Evolutionary conservation across 2,113 vertebrate genomes (phyloP), one percentile per base, ranked within the genome.

Genomic region (Clupea harengus): DNA sequence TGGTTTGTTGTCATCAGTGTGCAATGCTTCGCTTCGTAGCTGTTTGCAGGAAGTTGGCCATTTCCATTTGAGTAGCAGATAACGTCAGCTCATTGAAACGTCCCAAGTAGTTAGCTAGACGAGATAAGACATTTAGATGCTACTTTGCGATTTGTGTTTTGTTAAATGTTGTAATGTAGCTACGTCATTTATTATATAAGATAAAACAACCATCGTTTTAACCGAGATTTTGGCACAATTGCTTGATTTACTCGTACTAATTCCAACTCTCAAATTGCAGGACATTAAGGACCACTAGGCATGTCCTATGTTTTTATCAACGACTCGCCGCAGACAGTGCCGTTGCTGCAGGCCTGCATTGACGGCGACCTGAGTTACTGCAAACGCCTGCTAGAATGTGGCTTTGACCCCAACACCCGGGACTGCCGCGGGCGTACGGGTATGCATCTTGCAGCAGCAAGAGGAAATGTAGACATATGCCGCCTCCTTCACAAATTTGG

Each of bases 271-370:
- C 3, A 75, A 39, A 4, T 28, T 17, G 18, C 47, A 17, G 45
- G 46, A 39, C 39, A 39, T 39, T 39, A 39, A 7, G 45, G 4
- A 82, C 25, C 22, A 32, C 15, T 50, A 81, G 82, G 89, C 0
- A 97, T 97, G 96, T 96, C 96, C 39, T 97, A 97, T 10, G 91
- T 97, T 47, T 97, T 97, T 91, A 94, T 97, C 49, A 97, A 95
- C 0, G 96, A 97, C 89, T 96, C 96, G 3, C 95, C 95, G 6
- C 96, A 96, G 91, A 95, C 95, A 0, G 94, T 96, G 83, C 96
- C 96, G 0, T 93, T 97, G 90, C 95, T 97, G 11, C 97, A 97
- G 92, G 96, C 97, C 39, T 97, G 96, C 86, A 96, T 96, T 39
- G 96, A 97, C 86, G 97, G 97, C 7, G 96, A 97, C 67, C 94